These are phyloP conservation scores for Himalopsyche phryganea DNA, from an alignment of 1,140 invertebrate species.

Conservation along the genomic window DNA sequence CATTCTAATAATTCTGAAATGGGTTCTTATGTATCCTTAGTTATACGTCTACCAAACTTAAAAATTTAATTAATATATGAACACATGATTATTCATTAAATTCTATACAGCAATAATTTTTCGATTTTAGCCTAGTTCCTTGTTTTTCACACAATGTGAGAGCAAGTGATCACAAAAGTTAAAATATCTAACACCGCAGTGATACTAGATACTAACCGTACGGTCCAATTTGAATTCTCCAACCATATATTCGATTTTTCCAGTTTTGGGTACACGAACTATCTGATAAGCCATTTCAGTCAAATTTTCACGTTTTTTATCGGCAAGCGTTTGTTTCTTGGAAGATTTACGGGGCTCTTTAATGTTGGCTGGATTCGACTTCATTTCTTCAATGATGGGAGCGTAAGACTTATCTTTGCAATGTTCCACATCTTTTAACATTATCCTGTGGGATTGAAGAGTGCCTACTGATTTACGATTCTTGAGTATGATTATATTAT, in stretches of 20 bases:
- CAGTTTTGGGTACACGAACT: conserved; percentile 45
- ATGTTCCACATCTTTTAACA: conserved; percentile 60
- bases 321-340: conserved; percentile 34
- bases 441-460: conserved; percentile 67
- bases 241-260: conserved; percentile 48
- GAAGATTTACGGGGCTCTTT: conserved; percentile 33
- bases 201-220: conserved; percentile 46
- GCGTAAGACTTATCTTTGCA: conserved; percentile 36
- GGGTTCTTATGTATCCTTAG: too few species aligned
- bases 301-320: conserved; percentile 24
- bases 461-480: conserved; percentile 67
- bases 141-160: too few species aligned
- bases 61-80: too few species aligned
- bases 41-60: too few species aligned
- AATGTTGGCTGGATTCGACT: conserved; percentile 11
- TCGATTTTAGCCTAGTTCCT: too few species aligned
- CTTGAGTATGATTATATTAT: conserved; percentile 57
- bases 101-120: too few species aligned
- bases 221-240: conserved; percentile 58
- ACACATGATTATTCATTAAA: too few species aligned
- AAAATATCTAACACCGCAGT: too few species aligned
- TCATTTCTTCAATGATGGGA: conserved; percentile 57
- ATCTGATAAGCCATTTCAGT: conserved; percentile 45
- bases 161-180: too few species aligned
- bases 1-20: too few species aligned